Base-by-base conservation (phyloP, 2,888 invertebrate species). In the Hydrotaea diabolus region DNA sequence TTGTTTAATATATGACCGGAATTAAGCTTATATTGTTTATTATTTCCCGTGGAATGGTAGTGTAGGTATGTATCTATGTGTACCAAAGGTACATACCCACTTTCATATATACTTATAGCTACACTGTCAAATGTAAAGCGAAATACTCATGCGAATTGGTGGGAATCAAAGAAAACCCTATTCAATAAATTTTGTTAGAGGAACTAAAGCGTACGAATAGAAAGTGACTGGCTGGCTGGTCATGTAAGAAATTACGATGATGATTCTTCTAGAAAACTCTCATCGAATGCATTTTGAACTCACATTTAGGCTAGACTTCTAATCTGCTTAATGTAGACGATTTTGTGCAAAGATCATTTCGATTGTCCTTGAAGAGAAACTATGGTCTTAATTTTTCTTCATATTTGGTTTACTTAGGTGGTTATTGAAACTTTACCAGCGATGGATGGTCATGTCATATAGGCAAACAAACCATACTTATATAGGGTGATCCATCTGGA, bases 21-120 rank as follows among this genome's bases (percentile, higher is more conserved):
- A 84, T 84, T 72, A 78, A 80, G 74, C 71, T 83, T 46, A 80
- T 26, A 77, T 83, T 80, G 49, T 74, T 84, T 77, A 80, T 80
- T 77, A 64, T 80, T 84, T 84, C 83, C 83, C 74, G 71, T 80
- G 19, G 55, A 26, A 80, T 77, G 23, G 49, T 57, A 57, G 72
- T 53, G 59, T 17, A 26, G 15, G 26, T 66, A 66, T n/a, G 21
- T 43, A 19, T 66, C 9, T 19, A 39, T 66, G 19, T 66, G 0
- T 62, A 17, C 15, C 31, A 26, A 36, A 36, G 39, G 31, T 59
- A 59, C 62, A 59, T 36, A 66, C 66, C 17, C 43, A 69, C 15
- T 13, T 64, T 19, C 17, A 31, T 26, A 31, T 43, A n/a, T n/a
- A 66, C n/a, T 2, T 66, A 43, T 62, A 43, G 59, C 49, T n/a